Evolutionary conservation across 2,888 invertebrate genomes (phyloP).

Genomic region (Teleiodes luculella): DNA sequence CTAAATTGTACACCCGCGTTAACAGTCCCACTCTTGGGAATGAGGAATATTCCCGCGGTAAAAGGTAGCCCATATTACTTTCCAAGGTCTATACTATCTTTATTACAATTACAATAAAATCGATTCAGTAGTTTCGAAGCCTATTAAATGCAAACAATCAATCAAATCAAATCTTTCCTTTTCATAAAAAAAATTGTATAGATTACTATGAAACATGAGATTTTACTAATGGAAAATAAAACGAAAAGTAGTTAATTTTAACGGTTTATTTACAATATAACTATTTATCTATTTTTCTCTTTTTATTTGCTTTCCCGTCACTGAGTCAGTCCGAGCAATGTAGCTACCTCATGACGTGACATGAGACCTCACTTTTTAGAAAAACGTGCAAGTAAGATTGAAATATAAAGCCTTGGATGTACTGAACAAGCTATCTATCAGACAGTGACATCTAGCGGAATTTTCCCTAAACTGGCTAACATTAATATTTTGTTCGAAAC

Average conservation of each 20-base stretch:
- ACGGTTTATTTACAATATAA: slow-evolving; percentile 76
- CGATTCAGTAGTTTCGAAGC: too few species aligned
- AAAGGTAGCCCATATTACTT: too few species aligned
- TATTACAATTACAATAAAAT: too few species aligned
- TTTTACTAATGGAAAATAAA: not conserved
- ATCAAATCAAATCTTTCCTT: too few species aligned
- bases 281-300: slow-evolving; percentile 76
- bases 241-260: slow-evolving; percentile 35
- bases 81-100: too few species aligned
- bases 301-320: slow-evolving; percentile 51
- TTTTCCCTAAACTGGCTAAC: too few species aligned
- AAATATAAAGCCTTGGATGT: not conserved
- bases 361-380: slow-evolving; percentile 61
- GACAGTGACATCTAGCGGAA: not conserved
- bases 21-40: too few species aligned
- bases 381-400: slow-evolving; percentile 11
- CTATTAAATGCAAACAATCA: too few species aligned
- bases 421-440: not conserved
- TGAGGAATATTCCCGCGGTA: too few species aligned
- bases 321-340: slow-evolving; percentile 67
- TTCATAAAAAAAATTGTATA: too few species aligned
- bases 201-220: too few species aligned
- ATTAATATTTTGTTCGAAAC: too few species aligned
- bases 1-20: not conserved
- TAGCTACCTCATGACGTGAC: slow-evolving; percentile 54